Evolutionary conservation across 23 tunicate species (phyloP), one percentile per base, ranked within the genome.

Genomic region (Trididemnum clinides): DNA sequence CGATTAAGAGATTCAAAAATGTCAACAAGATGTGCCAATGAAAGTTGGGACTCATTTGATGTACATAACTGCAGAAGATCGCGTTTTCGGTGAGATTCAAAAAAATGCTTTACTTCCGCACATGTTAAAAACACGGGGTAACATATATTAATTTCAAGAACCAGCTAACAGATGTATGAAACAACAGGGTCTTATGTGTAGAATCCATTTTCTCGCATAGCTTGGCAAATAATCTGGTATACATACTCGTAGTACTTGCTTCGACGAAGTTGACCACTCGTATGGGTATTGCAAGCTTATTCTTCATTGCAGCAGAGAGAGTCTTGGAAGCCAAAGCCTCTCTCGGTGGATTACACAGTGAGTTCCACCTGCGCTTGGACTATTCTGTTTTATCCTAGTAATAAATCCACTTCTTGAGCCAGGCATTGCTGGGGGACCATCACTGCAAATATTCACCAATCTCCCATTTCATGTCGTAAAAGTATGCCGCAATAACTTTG

Each of bases 341-440:
- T 15, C 89, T 54, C n/a, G n/a, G 31, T 85, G 82, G 21, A 85
- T 85, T 28, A 76, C 82, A 26, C 86, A 82, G 86, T 82, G 86
- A 82, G 81, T 59, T 64, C 82, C 86, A 64, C 31, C 82, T 31
- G 86, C 78, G 23, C 71, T 71, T 20, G 86, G 77, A 65, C 82
- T 64, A 33, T 65, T 82, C 28, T 82, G 86, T 82, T 82, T 82
- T 69, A 82, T 33, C 82, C 86, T 82, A 22, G 77, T 21, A 37
- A 85, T n/a, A n/a, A n/a, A n/a, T n/a, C n/a, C n/a, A n/a, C n/a
- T n/a, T n/a, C n/a, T n/a, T n/a, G n/a, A n/a, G n/a, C n/a, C n/a
- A n/a, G n/a, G n/a, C n/a, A n/a, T 85, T 57, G 83, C 83, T 36
- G 89, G 89, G 18, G 83, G 83, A 75, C 89, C 89, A 57, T 85